These are phyloP conservation scores for Lepeophtheirus nordmannii DNA, from an alignment of 2,888 invertebrate species.

Conservation along the genomic window DNA sequence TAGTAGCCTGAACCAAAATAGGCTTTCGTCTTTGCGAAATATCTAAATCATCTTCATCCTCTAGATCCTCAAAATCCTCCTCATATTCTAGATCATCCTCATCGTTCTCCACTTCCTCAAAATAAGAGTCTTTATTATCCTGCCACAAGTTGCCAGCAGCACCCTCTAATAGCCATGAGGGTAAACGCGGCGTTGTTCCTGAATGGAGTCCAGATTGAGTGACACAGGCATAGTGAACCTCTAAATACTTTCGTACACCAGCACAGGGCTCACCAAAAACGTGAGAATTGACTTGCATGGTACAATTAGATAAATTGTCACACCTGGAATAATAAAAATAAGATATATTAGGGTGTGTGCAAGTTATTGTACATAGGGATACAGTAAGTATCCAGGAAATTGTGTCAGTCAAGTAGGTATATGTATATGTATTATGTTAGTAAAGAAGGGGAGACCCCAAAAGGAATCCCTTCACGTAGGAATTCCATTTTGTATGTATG, in stretches of 20 bases:
- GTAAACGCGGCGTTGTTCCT: constrained; percentile 7
- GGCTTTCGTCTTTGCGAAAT: background rate
- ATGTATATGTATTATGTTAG: too few relatives aligned
- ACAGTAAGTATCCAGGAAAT: too few relatives aligned
- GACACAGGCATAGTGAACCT: constrained; percentile 42
- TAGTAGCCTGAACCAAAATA: constrained; percentile 9
- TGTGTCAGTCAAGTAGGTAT: too few relatives aligned
- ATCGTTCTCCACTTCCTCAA: background rate
- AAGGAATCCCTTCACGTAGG: too few relatives aligned
- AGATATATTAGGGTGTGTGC: background rate
- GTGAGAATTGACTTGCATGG: constrained; percentile 30
- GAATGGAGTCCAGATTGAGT: background rate
- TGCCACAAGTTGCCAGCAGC: constrained; percentile 11
- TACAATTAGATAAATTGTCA: constrained; percentile 30
- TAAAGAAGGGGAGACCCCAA: too few relatives aligned
- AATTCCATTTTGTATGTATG: too few relatives aligned
- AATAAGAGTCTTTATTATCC: background rate
- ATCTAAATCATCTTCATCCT: background rate
- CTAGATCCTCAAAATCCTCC: constrained; percentile 7
- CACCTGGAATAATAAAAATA: constrained; percentile 30
- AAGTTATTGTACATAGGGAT: background rate
- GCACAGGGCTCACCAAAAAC: constrained; percentile 43
- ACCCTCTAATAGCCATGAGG: constrained; percentile 19
- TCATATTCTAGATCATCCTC: background rate
- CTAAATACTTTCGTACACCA: constrained; percentile 45